These are phyloP conservation scores for Sparus aurata DNA, from an alignment of 2,797 vertebrate species.

Conservation along the genomic window DNA sequence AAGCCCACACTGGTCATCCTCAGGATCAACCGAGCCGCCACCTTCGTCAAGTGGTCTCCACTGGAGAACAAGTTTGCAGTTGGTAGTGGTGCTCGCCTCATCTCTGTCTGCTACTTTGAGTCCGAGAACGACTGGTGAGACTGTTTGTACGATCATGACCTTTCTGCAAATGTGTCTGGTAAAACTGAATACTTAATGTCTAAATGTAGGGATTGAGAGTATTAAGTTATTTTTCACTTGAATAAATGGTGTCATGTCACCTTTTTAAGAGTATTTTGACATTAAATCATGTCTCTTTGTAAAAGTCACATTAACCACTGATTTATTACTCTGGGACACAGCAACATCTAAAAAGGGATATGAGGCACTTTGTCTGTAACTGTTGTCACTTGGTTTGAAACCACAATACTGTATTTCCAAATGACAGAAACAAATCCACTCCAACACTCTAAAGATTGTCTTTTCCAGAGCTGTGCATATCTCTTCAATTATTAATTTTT, in stretches of 20 bases:
- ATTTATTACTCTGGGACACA: neutral
- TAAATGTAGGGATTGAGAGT: neutral
- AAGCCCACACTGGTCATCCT: conserved; percentile 98
- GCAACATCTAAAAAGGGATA: neutral
- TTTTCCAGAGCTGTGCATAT: neutral
- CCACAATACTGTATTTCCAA: neutral
- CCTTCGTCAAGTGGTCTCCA: conserved; percentile 98
- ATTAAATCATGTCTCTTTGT: neutral
- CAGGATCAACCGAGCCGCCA: conserved; percentile 97
- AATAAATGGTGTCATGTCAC: neutral
- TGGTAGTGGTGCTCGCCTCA: conserved; percentile 96
- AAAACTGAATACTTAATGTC: neutral
- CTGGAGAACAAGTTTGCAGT: conserved; percentile 99
- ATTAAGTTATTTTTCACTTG: neutral
- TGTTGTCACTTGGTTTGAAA: neutral
- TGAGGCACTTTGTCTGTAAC: neutral
- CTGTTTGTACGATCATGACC: neutral
- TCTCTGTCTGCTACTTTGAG: conserved; percentile 99
- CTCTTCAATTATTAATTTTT: neutral
- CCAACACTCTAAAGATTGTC: neutral
- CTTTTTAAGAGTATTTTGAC: neutral
- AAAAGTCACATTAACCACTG: neutral
- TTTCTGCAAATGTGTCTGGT: neutral
- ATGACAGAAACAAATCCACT: neutral
- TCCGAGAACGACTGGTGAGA: conserved; percentile 98